These are phyloP conservation scores for Porites divaricata DNA, from an alignment of 92 coral and sea anemone genomes.

Conservation along the genomic window DNA sequence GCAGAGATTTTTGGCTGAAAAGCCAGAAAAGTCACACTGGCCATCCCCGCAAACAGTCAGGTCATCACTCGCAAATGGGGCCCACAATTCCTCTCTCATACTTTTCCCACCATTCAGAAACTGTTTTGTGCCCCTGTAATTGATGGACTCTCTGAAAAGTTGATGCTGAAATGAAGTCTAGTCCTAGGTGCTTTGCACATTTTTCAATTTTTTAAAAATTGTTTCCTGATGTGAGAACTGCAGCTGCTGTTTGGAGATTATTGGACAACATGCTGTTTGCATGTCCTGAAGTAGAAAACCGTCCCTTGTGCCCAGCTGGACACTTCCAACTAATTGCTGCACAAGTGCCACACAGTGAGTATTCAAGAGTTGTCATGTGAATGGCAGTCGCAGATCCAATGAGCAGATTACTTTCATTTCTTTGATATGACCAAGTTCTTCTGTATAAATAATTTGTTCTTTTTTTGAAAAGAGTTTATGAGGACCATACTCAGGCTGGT, in stretches of 20 bases:
- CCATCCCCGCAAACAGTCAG: conserved; percentile 50
- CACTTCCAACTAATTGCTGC: conserved; percentile 9
- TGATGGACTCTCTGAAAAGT: too few relatives aligned
- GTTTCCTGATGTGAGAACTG: conserved; percentile 45
- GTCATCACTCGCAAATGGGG: conserved; percentile 35
- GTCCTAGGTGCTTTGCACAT: conserved; percentile 20
- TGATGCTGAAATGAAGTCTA: too few relatives aligned
- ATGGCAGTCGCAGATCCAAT: conserved; percentile 11
- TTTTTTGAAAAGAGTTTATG: conserved; percentile 17
- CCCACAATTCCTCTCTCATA: conserved; percentile 43
- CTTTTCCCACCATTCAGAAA: conserved; percentile 49
- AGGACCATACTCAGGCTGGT: conserved; percentile 24
- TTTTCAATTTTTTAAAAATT: conserved; percentile 34
- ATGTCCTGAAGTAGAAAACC: conserved; percentile 47
- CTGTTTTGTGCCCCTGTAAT: too few relatives aligned
- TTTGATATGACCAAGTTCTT: conserved; percentile 31
- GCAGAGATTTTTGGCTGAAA: conserved; percentile 49
- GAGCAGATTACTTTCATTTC: conserved; percentile 24
- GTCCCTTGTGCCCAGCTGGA: conserved; percentile 28
- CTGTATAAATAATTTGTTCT: conserved; percentile 9
- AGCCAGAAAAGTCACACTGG: conserved; percentile 63
- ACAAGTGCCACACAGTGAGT: conserved; percentile 31
- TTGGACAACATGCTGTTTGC: conserved; percentile 36
- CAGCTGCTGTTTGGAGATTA: conserved; percentile 49
- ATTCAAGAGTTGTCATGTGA: conserved; percentile 1